Percentiles rank a stretch among this genome's conserved stretches.
phyloP scores from a whole-genome alignment of 1,140 invertebrate species.

The Aphaenogaster rudis region DNA sequence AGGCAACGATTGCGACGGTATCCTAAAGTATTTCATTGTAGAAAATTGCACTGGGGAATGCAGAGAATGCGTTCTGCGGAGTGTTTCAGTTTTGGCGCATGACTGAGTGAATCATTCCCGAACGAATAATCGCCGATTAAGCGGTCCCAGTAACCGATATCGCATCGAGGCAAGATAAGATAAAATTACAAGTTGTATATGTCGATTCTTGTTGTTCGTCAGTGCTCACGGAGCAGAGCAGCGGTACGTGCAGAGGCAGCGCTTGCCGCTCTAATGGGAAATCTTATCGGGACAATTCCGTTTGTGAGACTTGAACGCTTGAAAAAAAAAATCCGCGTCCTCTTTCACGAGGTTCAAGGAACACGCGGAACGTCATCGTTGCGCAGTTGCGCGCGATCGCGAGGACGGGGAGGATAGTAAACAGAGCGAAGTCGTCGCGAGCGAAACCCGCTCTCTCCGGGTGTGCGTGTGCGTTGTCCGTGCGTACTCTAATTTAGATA shows the following conservation, averaged over 20 bases:
- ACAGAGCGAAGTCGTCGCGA: conserved; percentile 64
- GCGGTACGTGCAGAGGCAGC: too few species aligned
- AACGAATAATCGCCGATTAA: conserved; percentile 44
- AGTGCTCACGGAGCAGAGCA: neutral
- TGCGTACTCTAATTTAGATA: conserved; percentile 79
- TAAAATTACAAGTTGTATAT: conserved; percentile 38
- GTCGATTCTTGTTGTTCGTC: neutral
- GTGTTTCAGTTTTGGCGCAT: conserved; percentile 22
- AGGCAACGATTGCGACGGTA: conserved; percentile 30
- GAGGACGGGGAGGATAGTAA: conserved; percentile 65
- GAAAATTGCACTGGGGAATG: conserved; percentile 51
- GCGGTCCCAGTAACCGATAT: conserved; percentile 58
- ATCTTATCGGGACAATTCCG: neutral
- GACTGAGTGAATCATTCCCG: conserved; percentile 57
- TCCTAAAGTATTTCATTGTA: conserved; percentile 64
- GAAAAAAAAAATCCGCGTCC: neutral
- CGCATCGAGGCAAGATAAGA: conserved; percentile 67
- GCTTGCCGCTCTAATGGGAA: neutral
- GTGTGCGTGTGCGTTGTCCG: neutral
- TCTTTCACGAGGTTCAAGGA: neutral
- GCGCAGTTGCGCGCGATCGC: neutral
- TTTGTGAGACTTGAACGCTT: neutral
- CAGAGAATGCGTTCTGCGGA: conserved; percentile 4
- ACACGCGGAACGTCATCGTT: neutral
- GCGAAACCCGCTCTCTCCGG: neutral